These are phyloP conservation scores for Syngnathus acus DNA, from an alignment of 2,797 vertebrate species.

Conservation along the genomic window DNA sequence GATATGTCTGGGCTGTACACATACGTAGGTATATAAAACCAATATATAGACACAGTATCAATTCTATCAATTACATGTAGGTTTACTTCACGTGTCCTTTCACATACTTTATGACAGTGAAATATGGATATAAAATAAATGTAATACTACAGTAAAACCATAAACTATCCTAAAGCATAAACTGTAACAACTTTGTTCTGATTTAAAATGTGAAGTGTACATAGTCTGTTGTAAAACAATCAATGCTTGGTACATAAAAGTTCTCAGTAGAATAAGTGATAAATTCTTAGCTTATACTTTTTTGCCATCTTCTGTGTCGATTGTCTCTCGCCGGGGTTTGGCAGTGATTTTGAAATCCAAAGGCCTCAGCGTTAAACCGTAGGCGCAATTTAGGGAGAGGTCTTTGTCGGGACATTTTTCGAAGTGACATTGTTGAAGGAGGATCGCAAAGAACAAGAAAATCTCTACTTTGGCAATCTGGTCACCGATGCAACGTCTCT, in stretches of 20 bases:
- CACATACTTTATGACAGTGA: neutral
- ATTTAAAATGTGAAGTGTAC: neutral
- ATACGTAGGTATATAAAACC: neutral
- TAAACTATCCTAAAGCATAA: neutral
- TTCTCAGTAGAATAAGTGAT: neutral
- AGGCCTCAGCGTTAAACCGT: conserved; percentile 73
- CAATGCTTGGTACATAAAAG: neutral
- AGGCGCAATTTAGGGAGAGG: conserved; percentile 62
- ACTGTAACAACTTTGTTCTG: neutral
- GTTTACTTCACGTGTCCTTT: neutral
- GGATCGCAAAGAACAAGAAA: conserved; percentile 81
- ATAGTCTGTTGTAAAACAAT: neutral
- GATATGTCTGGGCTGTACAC: neutral
- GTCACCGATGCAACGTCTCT: conserved; percentile 86
- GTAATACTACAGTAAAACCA: no score
- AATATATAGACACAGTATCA: neutral
- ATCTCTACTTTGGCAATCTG: conserved; percentile 85
- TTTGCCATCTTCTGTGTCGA: conserved; percentile 41
- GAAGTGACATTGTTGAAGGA: conserved; percentile 85
- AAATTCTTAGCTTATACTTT: neutral
- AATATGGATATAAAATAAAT: neutral
- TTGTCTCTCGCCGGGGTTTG: conserved; percentile 40
- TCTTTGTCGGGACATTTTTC: conserved; percentile 57
- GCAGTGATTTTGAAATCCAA: conserved; percentile 65
- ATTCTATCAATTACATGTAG: neutral